Percentiles rank a stretch among this genome's conserved stretches.
phyloP scores from a whole-genome alignment of 2,888 invertebrate genomes.

The Sinotaia quadrata region DNA sequence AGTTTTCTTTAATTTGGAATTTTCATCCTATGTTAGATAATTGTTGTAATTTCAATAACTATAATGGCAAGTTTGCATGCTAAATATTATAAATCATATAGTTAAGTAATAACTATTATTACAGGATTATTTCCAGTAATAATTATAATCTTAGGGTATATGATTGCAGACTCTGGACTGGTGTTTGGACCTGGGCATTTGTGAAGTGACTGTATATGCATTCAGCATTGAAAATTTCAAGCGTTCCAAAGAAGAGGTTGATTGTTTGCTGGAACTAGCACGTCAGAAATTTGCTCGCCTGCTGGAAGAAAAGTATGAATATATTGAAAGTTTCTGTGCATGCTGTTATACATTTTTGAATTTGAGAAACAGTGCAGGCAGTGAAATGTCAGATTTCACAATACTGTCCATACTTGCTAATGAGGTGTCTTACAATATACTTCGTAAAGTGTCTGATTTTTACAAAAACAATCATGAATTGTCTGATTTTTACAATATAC shows the following conservation, averaged over 20 bases:
- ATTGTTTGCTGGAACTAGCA: slow-evolving; percentile 88
- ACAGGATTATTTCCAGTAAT: not conserved
- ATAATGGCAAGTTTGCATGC: too few relatives aligned
- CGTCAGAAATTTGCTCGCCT: slow-evolving; percentile 87
- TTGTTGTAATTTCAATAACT: not conserved
- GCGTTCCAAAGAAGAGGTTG: slow-evolving; percentile 89
- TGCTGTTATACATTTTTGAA: too few relatives aligned
- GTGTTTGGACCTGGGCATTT: slow-evolving; percentile 92
- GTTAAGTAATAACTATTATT: not conserved
- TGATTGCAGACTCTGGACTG: slow-evolving; percentile 80
- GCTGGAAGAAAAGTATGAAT: slow-evolving; percentile 82
- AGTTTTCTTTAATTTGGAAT: too few relatives aligned
- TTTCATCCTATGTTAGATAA: not conserved
- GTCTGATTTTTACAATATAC: too few relatives aligned
- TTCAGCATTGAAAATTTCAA: slow-evolving; percentile 99
- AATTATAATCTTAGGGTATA: too few relatives aligned
- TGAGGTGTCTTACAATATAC: too few relatives aligned
- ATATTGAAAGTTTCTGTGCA: not conserved
- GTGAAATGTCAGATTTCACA: too few relatives aligned
- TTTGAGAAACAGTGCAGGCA: too few relatives aligned
- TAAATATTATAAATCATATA: not conserved
- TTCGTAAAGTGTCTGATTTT: too few relatives aligned
- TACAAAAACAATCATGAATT: too few relatives aligned
- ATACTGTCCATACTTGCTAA: too few relatives aligned
- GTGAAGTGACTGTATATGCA: slow-evolving; percentile 97